phyloP scores from a whole-genome alignment of 2,797 vertebrate species.

The Adrianichthys oophorus region DNA sequence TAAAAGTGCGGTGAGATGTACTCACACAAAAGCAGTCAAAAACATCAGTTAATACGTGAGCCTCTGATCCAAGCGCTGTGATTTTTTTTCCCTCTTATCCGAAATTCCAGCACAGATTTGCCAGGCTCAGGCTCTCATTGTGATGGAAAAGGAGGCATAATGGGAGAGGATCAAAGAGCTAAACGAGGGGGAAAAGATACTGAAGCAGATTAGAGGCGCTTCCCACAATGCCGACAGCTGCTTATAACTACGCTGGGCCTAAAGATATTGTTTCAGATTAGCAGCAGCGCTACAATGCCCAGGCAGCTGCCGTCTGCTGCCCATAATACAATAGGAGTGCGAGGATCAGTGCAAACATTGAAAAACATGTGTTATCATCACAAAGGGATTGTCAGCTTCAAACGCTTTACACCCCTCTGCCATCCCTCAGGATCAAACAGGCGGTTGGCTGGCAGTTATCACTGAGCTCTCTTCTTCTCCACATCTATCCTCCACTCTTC shows the following conservation, averaged over 20 bases:
- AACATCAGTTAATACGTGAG: slow-evolving; percentile 58
- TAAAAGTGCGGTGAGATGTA: slow-evolving; percentile 1
- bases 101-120: slow-evolving; percentile 61
- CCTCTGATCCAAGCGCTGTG: slow-evolving; percentile 33
- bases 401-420: slow-evolving; percentile 77
- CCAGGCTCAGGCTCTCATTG: slow-evolving; percentile 45
- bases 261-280: slow-evolving; percentile 77
- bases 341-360: slow-evolving; percentile 63
- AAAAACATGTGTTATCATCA: slow-evolving; percentile 82
- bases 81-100: slow-evolving; percentile 15
- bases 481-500: slow-evolving; percentile 59
- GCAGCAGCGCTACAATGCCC: slow-evolving; percentile 62
- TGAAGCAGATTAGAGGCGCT: slow-evolving; percentile 77
- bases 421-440: slow-evolving; percentile 81
- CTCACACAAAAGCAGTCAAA: slow-evolving; percentile 9
- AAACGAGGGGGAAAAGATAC: slow-evolving; percentile 77
- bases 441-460: slow-evolving; percentile 74
- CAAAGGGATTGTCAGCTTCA: slow-evolving; percentile 81
- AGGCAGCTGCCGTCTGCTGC: slow-evolving; percentile 75
- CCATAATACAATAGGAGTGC: slow-evolving; percentile 77
- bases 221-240: slow-evolving; percentile 79
- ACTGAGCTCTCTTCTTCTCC: slow-evolving; percentile 62
- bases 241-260: slow-evolving; percentile 64
- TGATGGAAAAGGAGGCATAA: slow-evolving; percentile 63
- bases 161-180: slow-evolving; percentile 78